Evolutionary conservation across 2,888 invertebrate genomes (phyloP), one percentile per base, ranked within the genome.

Genomic region (Xanthia icteritia): DNA sequence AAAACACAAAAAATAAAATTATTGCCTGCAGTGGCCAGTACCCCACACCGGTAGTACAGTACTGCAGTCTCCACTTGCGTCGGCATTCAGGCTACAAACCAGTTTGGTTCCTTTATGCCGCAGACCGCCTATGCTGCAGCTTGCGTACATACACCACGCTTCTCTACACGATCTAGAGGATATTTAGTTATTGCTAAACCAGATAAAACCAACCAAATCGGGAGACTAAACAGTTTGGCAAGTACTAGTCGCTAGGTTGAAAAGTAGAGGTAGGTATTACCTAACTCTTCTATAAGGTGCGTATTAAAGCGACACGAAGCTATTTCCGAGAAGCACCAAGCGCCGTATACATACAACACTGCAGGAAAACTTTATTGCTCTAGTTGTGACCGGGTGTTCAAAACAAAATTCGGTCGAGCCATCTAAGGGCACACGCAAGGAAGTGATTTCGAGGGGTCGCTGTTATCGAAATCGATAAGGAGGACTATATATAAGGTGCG

Each of bases 41-140:
- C 77, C 39, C 48, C 1, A 0, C 45, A 36, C 4, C 15, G 13
- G 58, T 6, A 90, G 79, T 92, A 91, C 73, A 91, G 81, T 86
- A 82, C 81, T 88, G 89, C 91, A 91, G 93, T 92, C 92, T 93
- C 91, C 91, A 93, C 92, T 94, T 92, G 93, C 93, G 92, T 89
- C 93, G 93, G 93, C 89, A 91, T 92, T 90, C 93, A 89, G 91
- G 90, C 91, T 91, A 88, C 89, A 91, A 96, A 96, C 96, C 96
- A 94, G 96, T 96, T 96, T 94, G 91, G 93, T 94, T 94, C 94
- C 94, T 96, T 95, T 96, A 95, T 94, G 94, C 94, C 92, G 92
- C 92, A 91, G 95, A 95, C 96, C 95, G 96, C 95, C 96, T 93
- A 94, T 94, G 92, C 95, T 94, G 96, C 96, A 96, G 95, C 96